Evolutionary conservation across 2,113 vertebrate genomes (phyloP), one percentile per base, ranked within the genome.

Genomic region (Tor tambroides): DNA sequence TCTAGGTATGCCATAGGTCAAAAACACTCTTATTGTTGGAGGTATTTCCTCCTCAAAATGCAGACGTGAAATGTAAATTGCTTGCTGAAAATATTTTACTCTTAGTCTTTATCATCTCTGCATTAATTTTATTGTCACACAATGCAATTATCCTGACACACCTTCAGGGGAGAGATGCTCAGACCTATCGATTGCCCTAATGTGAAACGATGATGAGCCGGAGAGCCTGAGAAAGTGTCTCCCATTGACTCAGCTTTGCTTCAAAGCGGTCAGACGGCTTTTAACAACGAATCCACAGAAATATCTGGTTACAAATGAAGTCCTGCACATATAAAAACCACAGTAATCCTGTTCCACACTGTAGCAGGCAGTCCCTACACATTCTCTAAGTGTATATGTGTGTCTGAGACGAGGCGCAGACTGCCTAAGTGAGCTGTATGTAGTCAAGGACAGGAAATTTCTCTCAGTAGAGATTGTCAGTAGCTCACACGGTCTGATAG

Each of bases 61-160:
- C 85, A 89, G 88, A 91, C 88, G 80, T 17, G 35, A 72, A 32
- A 35, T 77, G 86, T 79, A 92, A 91, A 91, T 88, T 87, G 91
- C 85, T 89, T 87, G 87, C 90, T 92, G 90, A 92, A 93, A 91
- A 94, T 90, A 90, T 59, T 90, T 82, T 81, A 89, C 91, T 91
- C 88, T 85, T 67, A 84, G 76, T 89, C 54, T 89, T 88, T 87
- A 92, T 93, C 88, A 89, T 69, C 79, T 65, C 79, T 80, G 26
- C 71, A 89, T 94, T 90, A 65, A 86, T 90, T 83, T 81, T 86
- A 67, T 87, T 89, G 87, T 87, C 82, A 86, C 71, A 87, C 67
- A 82, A 86, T 86, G 59, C 90, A 92, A 92, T 92, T 92, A 92
- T 87, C 26, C 28, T 84, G 49, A 79, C 86, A 83, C 35, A 88